These are phyloP conservation scores for Hydropotes inermis DNA, from an alignment of 2,113 vertebrate species.

Conservation along the genomic window DNA sequence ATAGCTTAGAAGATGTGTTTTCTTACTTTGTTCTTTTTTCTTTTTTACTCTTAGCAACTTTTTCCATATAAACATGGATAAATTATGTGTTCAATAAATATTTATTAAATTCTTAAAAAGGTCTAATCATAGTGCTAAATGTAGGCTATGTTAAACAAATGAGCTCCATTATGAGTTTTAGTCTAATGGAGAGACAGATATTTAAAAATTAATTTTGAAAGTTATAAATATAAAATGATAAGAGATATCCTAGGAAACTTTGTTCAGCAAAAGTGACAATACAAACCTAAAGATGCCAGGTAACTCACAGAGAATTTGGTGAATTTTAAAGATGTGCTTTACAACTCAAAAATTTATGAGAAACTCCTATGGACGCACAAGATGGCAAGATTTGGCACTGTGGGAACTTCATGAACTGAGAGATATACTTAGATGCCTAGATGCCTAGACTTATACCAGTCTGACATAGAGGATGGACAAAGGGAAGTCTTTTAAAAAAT, in stretches of 20 bases:
- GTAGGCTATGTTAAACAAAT: neutral
- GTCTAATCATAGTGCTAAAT: neutral
- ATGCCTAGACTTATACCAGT: neutral
- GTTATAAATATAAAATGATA: neutral
- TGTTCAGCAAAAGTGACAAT: neutral
- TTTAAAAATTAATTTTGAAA: neutral
- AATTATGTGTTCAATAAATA: neutral
- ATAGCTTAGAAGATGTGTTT: neutral
- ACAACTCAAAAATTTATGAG: neutral
- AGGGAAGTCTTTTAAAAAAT: neutral
- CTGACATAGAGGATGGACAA: neutral
- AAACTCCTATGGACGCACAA: neutral
- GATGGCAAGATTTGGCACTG: neutral
- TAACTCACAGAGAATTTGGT: neutral
- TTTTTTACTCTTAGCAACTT: neutral
- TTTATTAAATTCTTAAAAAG: neutral
- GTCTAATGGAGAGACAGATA: neutral
- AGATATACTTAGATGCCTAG: neutral
- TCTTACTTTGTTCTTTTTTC: neutral
- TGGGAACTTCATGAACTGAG: neutral
- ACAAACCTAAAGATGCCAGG: neutral
- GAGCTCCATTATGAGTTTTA: neutral
- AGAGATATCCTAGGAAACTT: neutral
- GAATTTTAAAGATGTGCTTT: neutral
- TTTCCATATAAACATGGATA: neutral